Conservation (phyloP, 2,888 invertebrate genomes). For the Elmis aenea region DNA sequence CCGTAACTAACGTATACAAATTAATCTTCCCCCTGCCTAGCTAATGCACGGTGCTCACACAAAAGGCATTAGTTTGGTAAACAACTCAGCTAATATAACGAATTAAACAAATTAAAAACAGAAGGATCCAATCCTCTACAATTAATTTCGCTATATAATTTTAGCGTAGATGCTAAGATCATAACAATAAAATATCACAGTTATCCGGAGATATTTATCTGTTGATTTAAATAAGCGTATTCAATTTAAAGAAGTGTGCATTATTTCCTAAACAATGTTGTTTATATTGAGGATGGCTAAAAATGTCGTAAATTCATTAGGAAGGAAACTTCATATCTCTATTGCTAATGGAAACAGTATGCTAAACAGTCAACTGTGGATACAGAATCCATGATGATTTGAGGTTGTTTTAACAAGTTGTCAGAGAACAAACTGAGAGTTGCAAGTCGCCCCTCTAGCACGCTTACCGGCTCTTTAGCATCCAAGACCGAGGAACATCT, state of each 20-base stretch:
- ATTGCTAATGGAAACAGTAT: conserved; percentile 19
- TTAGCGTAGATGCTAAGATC: too few species aligned
- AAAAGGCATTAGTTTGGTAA: conserved; percentile 25
- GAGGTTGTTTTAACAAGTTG: conserved; percentile 31
- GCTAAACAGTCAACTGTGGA: conserved; percentile 25
- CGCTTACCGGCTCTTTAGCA: conserved; percentile 46
- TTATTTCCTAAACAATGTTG: too few species aligned
- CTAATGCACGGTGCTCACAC: conserved; percentile 20
- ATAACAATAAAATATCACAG: too few species aligned
- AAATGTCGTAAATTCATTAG: too few species aligned
- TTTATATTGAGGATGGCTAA: too few species aligned
- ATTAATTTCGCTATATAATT: too few species aligned
- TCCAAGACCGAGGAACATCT: conserved; percentile 52
- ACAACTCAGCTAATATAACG: conserved; percentile 20
- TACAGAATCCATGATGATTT: conserved; percentile 23
- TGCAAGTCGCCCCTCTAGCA: conserved; percentile 17
- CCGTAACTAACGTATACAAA: conserved; percentile 20
- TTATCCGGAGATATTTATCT: too few species aligned
- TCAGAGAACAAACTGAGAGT: conserved; percentile 26
- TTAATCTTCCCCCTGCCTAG: conserved; percentile 12
- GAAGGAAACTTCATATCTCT: too few species aligned
- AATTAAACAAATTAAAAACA: too few species aligned
- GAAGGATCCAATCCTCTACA: too few species aligned
- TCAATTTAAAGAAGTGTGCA: too few species aligned
- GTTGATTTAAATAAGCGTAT: too few species aligned